Evolutionary conservation across 2,797 vertebrate species (phyloP).

Genomic region (Tangara arthus): DNA sequence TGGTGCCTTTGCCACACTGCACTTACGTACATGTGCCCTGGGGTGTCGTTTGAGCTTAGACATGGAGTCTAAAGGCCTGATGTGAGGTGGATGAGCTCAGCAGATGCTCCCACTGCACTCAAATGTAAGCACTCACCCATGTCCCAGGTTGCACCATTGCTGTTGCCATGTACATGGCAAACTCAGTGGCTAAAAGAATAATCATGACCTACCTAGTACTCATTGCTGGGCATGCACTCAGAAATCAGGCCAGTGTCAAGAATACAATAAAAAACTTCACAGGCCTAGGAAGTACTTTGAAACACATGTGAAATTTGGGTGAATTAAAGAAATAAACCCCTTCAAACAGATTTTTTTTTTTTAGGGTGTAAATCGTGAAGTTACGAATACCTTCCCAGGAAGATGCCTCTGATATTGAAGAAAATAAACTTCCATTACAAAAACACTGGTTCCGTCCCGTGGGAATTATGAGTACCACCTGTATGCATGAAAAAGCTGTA

Average conservation of each 20-base stretch:
- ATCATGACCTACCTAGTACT: rapidly evolving
- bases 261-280: neutral
- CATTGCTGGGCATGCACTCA: neutral
- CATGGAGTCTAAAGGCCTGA: neutral
- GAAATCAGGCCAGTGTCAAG: neutral
- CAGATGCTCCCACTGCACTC: neutral
- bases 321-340: neutral
- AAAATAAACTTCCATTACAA: neutral
- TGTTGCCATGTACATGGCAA: neutral
- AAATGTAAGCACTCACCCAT: neutral
- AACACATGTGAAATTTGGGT: neutral
- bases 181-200: neutral
- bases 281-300: neutral
- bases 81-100: neutral
- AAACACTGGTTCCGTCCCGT: neutral
- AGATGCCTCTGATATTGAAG: neutral
- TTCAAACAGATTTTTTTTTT: neutral
- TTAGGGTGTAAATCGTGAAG: neutral
- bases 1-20: neutral
- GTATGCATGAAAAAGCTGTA: neutral
- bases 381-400: neutral
- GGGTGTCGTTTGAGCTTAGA: neutral
- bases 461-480: neutral
- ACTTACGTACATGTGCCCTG: neutral
- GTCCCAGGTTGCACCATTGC: neutral